These are phyloP conservation scores for Enteromius trimaculatus DNA, from an alignment of 2,797 vertebrate genomes.

Conservation along the genomic window DNA sequence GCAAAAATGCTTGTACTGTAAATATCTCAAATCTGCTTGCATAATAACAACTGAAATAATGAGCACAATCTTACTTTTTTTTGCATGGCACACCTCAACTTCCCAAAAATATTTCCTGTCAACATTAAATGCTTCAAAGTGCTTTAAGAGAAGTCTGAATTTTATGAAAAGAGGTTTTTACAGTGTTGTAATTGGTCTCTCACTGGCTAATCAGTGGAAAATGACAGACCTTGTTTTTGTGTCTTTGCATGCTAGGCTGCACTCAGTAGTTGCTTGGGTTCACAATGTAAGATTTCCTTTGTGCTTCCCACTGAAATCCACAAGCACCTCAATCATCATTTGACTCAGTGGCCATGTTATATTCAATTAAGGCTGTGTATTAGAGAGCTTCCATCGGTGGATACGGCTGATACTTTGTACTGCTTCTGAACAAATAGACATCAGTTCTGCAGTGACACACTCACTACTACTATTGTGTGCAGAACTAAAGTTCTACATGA, in stretches of 20 bases:
- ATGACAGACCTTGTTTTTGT: background rate
- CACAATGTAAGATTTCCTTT: background rate
- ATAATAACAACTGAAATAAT: background rate
- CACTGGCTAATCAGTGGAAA: slow-evolving; percentile 2
- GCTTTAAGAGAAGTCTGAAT: background rate
- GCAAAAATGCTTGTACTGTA: background rate
- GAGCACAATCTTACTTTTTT: background rate
- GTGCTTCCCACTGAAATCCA: slow-evolving; percentile 20
- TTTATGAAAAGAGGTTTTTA: background rate
- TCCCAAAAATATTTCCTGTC: background rate
- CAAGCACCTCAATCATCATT: slow-evolving; percentile 21
- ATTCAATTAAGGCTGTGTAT: slow-evolving; percentile 21
- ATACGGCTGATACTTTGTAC: slow-evolving; percentile 1
- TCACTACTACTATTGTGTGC: background rate
- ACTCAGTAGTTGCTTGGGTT: slow-evolving; percentile 9
- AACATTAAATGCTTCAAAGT: background rate
- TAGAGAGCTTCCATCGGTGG: slow-evolving; percentile 9
- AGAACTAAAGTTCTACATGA: background rate
- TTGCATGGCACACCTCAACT: background rate
- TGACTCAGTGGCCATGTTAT: slow-evolving; percentile 28
- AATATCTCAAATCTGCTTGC: background rate
- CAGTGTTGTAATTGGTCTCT: slow-evolving; percentile 35
- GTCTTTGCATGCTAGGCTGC: slow-evolving; percentile 13
- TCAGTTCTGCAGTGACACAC: background rate
- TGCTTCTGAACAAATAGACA: background rate